A percentile compares a stretch with the other conserved stretches of the same genome.
These are phyloP conservation scores for Brenthis hecate DNA, from an alignment of 2,888 invertebrate genomes.

Conservation along the genomic window DNA sequence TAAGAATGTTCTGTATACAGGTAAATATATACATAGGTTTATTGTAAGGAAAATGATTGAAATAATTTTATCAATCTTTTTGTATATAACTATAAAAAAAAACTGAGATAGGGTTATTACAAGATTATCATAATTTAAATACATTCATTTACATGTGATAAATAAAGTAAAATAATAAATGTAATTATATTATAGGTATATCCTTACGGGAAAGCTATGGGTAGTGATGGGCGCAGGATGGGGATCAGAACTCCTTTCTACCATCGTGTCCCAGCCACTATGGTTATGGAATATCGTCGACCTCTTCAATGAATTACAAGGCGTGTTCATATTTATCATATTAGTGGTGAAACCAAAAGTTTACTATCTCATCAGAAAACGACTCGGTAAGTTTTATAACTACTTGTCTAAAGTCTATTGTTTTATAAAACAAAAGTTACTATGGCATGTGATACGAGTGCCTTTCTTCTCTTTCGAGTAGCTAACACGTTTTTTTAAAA, in stretches of 20 bases:
- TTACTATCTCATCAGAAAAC: constrained; percentile 81
- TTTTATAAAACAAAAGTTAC: no score
- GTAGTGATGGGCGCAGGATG: constrained; percentile 91
- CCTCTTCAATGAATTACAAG: constrained; percentile 86
- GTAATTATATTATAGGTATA: constrained; percentile 76
- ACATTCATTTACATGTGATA: not conserved
- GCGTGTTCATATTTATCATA: constrained; percentile 87
- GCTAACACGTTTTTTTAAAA: no score
- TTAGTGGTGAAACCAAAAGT: constrained; percentile 87
- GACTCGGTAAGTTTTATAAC: constrained; percentile 74
- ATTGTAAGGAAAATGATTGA: no score
- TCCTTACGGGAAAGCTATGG: constrained; percentile 88
- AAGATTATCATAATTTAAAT: no score
- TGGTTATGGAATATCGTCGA: constrained; percentile 83
- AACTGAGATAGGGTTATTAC: no score
- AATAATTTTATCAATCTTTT: no score
- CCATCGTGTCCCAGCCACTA: constrained; percentile 74
- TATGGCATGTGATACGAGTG: no score
- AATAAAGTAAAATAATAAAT: not conserved
- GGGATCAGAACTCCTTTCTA: constrained; percentile 85
- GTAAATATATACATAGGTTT: no score
- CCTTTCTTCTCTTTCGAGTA: no score
- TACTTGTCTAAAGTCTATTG: no score
- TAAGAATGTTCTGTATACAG: no score
- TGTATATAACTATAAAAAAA: no score